A percentile compares a stretch with the other conserved stretches of the same genome.
Evolutionary conservation across 2,113 vertebrate genomes (phyloP).

Genomic region (Oryzias javanicus): DNA sequence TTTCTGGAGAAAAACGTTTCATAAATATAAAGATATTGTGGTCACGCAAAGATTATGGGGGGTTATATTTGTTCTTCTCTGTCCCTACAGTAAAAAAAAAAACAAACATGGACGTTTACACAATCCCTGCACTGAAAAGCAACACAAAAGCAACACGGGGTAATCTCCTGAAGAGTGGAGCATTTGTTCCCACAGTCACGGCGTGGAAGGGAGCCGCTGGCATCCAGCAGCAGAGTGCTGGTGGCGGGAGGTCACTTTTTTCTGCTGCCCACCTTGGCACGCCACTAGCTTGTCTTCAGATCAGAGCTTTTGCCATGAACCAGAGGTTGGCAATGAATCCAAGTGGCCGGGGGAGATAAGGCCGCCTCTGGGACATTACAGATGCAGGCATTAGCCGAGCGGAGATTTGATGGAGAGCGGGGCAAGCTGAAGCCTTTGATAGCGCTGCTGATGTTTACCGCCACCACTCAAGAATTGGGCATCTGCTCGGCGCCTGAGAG

Average conservation of each 20-base stretch:
- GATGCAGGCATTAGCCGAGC: constrained; percentile 69
- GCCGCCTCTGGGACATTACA: constrained; percentile 66
- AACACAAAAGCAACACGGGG: constrained; percentile 18
- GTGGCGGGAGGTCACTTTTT: constrained; percentile 61
- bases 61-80: neutral
- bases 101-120: constrained; percentile 1
- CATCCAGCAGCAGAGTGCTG: constrained; percentile 35
- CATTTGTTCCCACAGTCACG: constrained; percentile 43
- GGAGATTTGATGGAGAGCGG: constrained; percentile 59
- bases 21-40: too few species aligned
- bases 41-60: too few species aligned
- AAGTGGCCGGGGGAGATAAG: constrained; percentile 77
- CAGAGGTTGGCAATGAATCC: constrained; percentile 68
- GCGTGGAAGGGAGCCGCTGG: constrained; percentile 41
- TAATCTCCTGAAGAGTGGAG: constrained; percentile 40
- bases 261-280: constrained; percentile 70
- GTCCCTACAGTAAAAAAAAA: neutral
- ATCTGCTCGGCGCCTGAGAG: constrained; percentile 46
- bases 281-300: constrained; percentile 67
- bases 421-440: constrained; percentile 70
- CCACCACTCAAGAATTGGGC: constrained; percentile 54
- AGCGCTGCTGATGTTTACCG: constrained; percentile 61
- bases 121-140: constrained; percentile 18
- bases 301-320: constrained; percentile 73
- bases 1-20: too few species aligned